Conservation (phyloP, 30 jellyfish, hydroid and myxozoan species). For the Mastigias papua region DNA sequence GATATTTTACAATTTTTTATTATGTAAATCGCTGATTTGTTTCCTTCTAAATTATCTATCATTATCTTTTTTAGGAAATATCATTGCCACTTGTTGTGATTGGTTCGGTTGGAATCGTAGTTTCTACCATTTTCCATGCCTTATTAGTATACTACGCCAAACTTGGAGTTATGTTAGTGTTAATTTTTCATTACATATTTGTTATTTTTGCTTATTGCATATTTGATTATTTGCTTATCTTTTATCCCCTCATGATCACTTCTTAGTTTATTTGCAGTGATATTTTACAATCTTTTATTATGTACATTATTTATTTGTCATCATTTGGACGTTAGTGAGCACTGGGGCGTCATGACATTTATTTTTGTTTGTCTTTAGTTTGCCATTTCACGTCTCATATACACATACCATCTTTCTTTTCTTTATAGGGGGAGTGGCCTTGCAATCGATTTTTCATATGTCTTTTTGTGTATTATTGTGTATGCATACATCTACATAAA, state of each 20-base stretch:
- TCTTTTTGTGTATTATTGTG: neutral
- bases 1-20: neutral
- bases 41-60: neutral
- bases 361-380: too few species aligned
- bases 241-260: too few species aligned
- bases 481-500: slow-evolving; percentile 25
- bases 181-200: neutral
- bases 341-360: too few species aligned
- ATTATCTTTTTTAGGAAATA: neutral
- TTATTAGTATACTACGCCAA: slow-evolving; percentile 2
- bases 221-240: too few species aligned
- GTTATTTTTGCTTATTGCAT: too few species aligned
- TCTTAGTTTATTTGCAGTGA: too few species aligned
- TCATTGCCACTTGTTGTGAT: slow-evolving; percentile 49
- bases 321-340: too few species aligned
- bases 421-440: slow-evolving; percentile 61
- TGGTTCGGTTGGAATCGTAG: slow-evolving; percentile 7
- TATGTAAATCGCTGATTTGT: neutral
- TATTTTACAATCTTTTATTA: neutral
- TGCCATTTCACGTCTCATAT: too few species aligned
- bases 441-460: slow-evolving; percentile 26
- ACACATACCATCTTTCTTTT: neutral
- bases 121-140: neutral
- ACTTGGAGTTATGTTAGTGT: slow-evolving; percentile 37
- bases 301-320: too few species aligned